Evolutionary conservation across 2,888 invertebrate species (phyloP), one percentile per base, ranked within the genome.

Genomic region (Drosophila lacicola): DNA sequence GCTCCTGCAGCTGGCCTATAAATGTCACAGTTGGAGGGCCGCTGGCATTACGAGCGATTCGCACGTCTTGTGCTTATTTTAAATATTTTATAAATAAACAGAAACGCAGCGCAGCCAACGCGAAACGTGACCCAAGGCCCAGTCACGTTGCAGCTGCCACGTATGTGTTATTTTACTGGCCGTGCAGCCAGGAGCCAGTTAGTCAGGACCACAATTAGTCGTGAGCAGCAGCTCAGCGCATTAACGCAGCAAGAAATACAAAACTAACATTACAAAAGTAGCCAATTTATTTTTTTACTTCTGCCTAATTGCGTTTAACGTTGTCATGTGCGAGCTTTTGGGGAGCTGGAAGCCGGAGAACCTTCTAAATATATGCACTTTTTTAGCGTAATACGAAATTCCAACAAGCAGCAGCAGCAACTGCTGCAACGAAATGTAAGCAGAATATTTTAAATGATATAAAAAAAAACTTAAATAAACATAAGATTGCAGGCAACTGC

Each of bases 71-170:
- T 73, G 54, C 68, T 69, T 70, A 82, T 68, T 88, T 85, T 82
- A 85, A 88, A 84, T 84, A 88, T 77, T 88, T 85, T 73, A 84
- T 83, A 80, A 82, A 82, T 80, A 88, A 74, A 79, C 85, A 80
- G 66, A 85, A 80, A 77, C 70, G 82, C 80, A 74, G 66, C 51
- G 54, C 41, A 45, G 44, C 13, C 54, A 25, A 47, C 51, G 49
- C 29, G 56, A 58, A 49, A 85, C 88, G 83, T 83, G 83, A 67
- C 53, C 17, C 45, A 10, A n/a, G 29, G 49, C 34, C 14, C 39
- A 54, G 74, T 69, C 85, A 88, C 85, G 80, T 85, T 63, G 62
- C 29, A 29, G 29, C 33, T 14, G 45, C 57, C 62, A 51, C 74
- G 67, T 71, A 68, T 82, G 64, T 55, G 71, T 79, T 72, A 75